Conservation (phyloP, 2,888 invertebrate species). For the Melanophora roralis region DNA sequence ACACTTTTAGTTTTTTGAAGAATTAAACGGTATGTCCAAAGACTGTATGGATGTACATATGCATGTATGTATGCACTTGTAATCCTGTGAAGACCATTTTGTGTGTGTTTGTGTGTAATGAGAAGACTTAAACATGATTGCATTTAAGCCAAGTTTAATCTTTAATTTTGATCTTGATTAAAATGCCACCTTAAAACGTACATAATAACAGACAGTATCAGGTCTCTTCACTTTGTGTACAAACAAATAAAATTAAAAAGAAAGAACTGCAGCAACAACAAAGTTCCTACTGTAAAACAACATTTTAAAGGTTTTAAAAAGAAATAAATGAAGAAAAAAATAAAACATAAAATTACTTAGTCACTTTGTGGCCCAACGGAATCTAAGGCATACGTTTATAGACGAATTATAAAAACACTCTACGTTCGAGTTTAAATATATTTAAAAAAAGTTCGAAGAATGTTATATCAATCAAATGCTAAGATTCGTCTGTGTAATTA, state of each 20-base stretch:
- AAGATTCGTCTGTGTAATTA: no score
- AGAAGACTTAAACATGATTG: slow-evolving; percentile 51
- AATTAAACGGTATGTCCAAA: slow-evolving; percentile 18
- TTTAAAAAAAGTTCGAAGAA: no score
- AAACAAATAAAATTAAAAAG: slow-evolving; percentile 10
- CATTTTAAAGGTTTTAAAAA: slow-evolving; percentile 31
- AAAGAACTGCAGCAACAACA: slow-evolving; percentile 17
- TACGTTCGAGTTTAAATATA: background rate
- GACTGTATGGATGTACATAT: slow-evolving; percentile 28
- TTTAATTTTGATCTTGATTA: slow-evolving; percentile 60
- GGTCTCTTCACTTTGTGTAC: slow-evolving; percentile 14
- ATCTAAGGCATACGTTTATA: background rate
- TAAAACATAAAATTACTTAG: slow-evolving; percentile 48
- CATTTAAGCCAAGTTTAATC: slow-evolving; percentile 62
- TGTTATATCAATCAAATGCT: no score
- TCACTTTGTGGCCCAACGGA: slow-evolving; percentile 21
- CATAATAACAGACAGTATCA: slow-evolving; percentile 25
- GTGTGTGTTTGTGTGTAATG: slow-evolving; percentile 10
- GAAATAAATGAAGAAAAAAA: slow-evolving; percentile 2
- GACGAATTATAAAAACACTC: background rate
- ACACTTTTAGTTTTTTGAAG: slow-evolving; percentile 25
- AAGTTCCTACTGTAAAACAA: slow-evolving; percentile 46
- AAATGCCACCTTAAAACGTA: slow-evolving; percentile 54
- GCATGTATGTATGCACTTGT: no score
- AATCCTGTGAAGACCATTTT: no score